Base-by-base conservation (phyloP, 2,113 vertebrate species). In the Prionailurus bengalensis region DNA sequence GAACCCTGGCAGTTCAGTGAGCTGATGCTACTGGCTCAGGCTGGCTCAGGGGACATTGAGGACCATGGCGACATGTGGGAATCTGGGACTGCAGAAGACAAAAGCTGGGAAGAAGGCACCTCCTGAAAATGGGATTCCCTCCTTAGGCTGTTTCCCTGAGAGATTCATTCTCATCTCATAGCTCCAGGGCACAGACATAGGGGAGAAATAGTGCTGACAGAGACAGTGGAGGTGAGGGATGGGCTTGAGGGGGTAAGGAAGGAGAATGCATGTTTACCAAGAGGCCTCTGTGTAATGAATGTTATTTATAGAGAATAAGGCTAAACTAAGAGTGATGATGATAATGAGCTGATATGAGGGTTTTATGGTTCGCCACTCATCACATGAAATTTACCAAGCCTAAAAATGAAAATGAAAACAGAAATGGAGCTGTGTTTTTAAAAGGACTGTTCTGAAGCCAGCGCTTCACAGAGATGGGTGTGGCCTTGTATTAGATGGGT, bases 401-500 rank as follows among this genome's bases (percentile, higher is more conserved):
- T 76, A 74, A 80, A 29, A 66, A 81, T 36, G 55, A 33, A 96
- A 94, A 80, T 42, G 61, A 92, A 82, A 66, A 29, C 58, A 83
- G 51, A 95, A 83, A 71, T 8, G 13, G 17, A 51, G 21, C 66
- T 80, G 4, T 80, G 10, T 23, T 36, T 84, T 65, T 25, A 45
- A 11, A 16, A 73, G 53, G 19, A 5, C 6, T 63, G 4, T 29
- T 68, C 19, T 85, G 23, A 78, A 89, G 33, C 0, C 19, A 3
- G 25, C 25, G 16, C 0, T 4, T n/a, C 8, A 33, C 23, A 33
- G 0, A 15, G 1, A 4, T 14, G 33, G 68, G 4, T 39, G 39
- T 87, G 53, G 23, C 68, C 78, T 66, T 73, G 39, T 29, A 29
- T 76, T 14, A 15, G 27, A 29, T 76, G 7, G 13, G 19, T 48